Base-by-base conservation (phyloP, 2,113 vertebrate genomes). In the Acanthochromis polyacanthus region DNA sequence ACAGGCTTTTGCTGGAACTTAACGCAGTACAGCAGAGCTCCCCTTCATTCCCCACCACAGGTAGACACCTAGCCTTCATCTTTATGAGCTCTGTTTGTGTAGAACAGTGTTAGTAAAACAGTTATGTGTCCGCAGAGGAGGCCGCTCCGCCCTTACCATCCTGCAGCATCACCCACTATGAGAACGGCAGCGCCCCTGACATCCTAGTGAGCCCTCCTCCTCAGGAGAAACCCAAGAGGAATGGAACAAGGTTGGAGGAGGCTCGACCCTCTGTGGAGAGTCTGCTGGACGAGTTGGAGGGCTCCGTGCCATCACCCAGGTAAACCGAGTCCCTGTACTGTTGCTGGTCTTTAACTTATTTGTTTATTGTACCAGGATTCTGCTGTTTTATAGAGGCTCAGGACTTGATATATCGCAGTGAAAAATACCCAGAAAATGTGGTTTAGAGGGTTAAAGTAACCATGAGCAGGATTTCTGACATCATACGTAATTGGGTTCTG, bases 11-110 rank as follows among this genome's bases (percentile, higher is more conserved):
- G 63, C 91, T 98, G 88, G 98, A 99, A 66, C 95, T 99, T 40
- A 99, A 99, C 0, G 97, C 97, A 0, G 98, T 99, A 74, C 98
- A 99, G 56, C 96, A 98, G 60, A 96, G 93, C 70, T 94, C 96
- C 0, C 81, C 96, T 16, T 92, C 94, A 1, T 95, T 95, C 91
- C 94, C 96, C 81, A 93, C 95, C 7, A 92, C 95, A 95, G 98
- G 97, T 98, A 88, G 15, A 59, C 17, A 25, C 32, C n/a, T 23
- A 38, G 20, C 12, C 43, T 5, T 16, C 51, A 15, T 8, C 28
- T 52, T 1, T n/a, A 15, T 46, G 16, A 0, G 2, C 6, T 17
- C 15, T 51, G 32, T 74, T 17, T 19, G 38, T 52, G 38, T 1
- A 16, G 23, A 77, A 2, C 38, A 58, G 23, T 30, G 2, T 74